Conservation (phyloP, 2,113 vertebrate genomes). For the Madoqua kirkii region DNA sequence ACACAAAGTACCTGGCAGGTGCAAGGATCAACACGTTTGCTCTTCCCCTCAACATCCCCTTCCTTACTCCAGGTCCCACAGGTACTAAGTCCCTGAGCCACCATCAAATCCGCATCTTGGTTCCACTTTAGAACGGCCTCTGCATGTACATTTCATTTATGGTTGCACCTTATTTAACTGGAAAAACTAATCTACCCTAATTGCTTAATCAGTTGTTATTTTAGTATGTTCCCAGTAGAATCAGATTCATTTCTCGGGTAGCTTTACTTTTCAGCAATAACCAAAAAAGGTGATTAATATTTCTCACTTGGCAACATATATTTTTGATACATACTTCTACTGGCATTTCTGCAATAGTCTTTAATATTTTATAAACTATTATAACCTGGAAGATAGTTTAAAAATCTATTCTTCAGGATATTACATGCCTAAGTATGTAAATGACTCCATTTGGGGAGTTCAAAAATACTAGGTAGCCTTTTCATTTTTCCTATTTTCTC, state of each 20-base stretch:
- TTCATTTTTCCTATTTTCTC: constrained; percentile 33
- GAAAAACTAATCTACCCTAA: constrained; percentile 28
- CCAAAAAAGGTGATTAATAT: background rate
- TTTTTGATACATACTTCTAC: constrained; percentile 11
- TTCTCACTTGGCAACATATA: constrained; percentile 45
- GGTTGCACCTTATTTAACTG: background rate
- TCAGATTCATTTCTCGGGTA: background rate
- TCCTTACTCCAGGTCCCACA: background rate
- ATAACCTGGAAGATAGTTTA: background rate
- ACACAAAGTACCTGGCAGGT: background rate
- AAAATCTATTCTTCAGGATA: constrained; percentile 43
- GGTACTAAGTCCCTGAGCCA: background rate
- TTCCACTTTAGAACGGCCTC: background rate
- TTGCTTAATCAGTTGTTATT: constrained; percentile 29
- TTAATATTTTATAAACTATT: constrained; percentile 40
- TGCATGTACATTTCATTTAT: background rate
- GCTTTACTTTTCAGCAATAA: constrained; percentile 30
- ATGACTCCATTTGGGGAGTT: constrained; percentile 32
- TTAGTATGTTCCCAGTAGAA: background rate
- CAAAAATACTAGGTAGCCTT: constrained; percentile 17
- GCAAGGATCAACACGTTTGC: background rate
- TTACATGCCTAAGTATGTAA: constrained; percentile 1
- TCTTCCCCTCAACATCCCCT: background rate
- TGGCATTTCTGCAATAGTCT: background rate
- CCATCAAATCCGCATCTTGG: constrained; percentile 1